Conservation (phyloP, 2,797 vertebrate species). For the Xyrichtys novacula region DNA sequence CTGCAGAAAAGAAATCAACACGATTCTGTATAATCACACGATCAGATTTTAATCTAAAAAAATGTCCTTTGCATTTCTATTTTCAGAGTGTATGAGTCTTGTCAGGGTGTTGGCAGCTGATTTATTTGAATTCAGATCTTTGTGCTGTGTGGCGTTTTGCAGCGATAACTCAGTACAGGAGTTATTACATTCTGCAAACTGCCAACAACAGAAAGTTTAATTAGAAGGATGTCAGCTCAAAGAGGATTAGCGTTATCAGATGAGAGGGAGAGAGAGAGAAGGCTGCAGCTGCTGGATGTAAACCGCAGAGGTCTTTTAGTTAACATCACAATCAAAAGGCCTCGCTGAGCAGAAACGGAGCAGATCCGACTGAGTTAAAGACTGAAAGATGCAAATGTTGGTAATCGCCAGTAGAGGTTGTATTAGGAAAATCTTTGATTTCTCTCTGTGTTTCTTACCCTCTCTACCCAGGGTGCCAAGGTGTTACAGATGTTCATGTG, state of each 20-base stretch:
- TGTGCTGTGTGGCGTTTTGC: background rate
- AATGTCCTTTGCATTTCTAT: background rate
- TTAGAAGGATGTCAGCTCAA: constrained; percentile 2
- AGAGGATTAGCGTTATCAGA: constrained; percentile 20
- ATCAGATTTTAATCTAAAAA: constrained; percentile 6
- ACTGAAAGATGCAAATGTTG: background rate
- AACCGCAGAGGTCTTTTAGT: background rate
- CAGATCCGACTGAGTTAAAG: too few relatives aligned
- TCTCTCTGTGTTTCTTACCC: background rate
- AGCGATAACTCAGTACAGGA: background rate
- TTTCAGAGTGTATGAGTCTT: background rate
- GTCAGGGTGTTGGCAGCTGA: background rate
- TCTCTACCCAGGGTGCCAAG: constrained; percentile 91
- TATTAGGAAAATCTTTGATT: background rate
- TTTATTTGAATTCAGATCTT: constrained; percentile 10
- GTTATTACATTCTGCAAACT: constrained; percentile 4
- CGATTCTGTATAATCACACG: background rate
- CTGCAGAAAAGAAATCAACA: background rate
- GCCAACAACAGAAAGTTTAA: constrained; percentile 10
- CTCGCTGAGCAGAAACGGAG: background rate
- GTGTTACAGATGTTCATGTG: constrained; percentile 99
- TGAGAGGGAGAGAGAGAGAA: too few relatives aligned
- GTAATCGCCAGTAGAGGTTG: background rate
- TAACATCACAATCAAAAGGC: background rate
- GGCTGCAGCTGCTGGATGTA: background rate